Conservation (phyloP, 2,797 vertebrate species). For the Eupleurogrammus muticus region DNA sequence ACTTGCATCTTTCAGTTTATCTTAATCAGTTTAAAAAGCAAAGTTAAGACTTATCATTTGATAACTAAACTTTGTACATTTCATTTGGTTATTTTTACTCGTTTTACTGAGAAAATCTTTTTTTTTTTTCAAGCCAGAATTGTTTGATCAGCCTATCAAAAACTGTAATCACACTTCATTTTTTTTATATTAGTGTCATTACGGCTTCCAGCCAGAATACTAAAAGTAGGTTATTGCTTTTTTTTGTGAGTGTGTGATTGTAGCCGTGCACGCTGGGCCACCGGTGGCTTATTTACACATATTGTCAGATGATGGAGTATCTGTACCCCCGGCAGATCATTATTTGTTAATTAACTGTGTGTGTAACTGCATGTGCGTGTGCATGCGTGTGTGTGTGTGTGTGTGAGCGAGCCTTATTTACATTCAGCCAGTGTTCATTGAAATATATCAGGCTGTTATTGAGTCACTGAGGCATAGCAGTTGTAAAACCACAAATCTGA, state of each 20-base stretch:
- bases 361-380: slow-evolving; percentile 3
- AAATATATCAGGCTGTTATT: slow-evolving; percentile 53
- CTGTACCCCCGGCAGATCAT: slow-evolving; percentile 23
- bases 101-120: background rate
- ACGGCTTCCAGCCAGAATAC: background rate
- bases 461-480: slow-evolving; percentile 37
- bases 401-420: slow-evolving; percentile 33
- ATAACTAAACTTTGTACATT: background rate
- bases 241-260: slow-evolving; percentile 7
- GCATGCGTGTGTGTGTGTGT: slow-evolving; percentile 15
- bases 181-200: slow-evolving; percentile 1
- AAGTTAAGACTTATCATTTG: too few relatives aligned
- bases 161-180: background rate
- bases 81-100: background rate
- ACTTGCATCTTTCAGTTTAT: background rate
- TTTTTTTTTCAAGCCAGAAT: slow-evolving; percentile 3
- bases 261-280: slow-evolving; percentile 3
- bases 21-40: slow-evolving; percentile 2
- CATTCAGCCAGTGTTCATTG: slow-evolving; percentile 38
- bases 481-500: slow-evolving; percentile 55
- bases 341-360: slow-evolving; percentile 29
- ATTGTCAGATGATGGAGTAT: slow-evolving; percentile 40
- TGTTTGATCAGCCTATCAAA: background rate
- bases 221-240: slow-evolving; percentile 13
- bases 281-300: slow-evolving; percentile 25